A percentile compares a stretch with the other conserved stretches of the same genome.
Conservation (phyloP, 2,113 vertebrate genomes). For the Spea multiplicata region DNA sequence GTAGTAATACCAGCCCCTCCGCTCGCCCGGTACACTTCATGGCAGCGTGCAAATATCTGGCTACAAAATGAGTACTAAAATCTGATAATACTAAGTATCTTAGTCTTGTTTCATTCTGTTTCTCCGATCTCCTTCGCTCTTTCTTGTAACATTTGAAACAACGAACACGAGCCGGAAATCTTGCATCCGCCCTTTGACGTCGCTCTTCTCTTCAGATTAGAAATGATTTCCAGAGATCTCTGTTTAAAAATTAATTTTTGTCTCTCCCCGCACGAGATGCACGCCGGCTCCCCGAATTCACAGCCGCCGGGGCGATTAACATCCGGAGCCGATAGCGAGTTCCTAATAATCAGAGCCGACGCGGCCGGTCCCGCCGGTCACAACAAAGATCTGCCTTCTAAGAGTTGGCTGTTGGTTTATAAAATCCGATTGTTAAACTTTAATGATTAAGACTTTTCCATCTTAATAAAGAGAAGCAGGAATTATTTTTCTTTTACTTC, state of each 20-base stretch:
- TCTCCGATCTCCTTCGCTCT: neutral
- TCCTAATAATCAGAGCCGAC: neutral
- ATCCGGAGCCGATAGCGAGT: neutral
- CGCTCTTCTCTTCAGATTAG: neutral
- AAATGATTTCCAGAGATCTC: neutral
- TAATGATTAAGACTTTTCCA: conserved; percentile 1
- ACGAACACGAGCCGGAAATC: neutral
- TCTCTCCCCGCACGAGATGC: neutral
- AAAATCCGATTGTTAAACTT: conserved; percentile 14
- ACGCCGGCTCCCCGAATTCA: neutral
- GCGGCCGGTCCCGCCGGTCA: neutral
- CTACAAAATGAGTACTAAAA: no score
- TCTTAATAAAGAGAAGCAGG: neutral
- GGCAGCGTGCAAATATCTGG: no score
- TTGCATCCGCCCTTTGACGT: neutral
- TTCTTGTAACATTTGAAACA: neutral
- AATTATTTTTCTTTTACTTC: no score
- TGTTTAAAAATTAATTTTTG: conserved; percentile 20
- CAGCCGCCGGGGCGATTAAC: neutral
- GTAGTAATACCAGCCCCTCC: no score
- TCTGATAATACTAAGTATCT: no score
- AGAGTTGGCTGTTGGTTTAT: neutral
- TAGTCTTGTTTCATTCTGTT: neutral
- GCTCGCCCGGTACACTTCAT: no score
- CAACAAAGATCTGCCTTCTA: neutral